phyloP scores from a whole-genome alignment of 1,140 invertebrate genomes.

The Copidosoma floridanum region DNA sequence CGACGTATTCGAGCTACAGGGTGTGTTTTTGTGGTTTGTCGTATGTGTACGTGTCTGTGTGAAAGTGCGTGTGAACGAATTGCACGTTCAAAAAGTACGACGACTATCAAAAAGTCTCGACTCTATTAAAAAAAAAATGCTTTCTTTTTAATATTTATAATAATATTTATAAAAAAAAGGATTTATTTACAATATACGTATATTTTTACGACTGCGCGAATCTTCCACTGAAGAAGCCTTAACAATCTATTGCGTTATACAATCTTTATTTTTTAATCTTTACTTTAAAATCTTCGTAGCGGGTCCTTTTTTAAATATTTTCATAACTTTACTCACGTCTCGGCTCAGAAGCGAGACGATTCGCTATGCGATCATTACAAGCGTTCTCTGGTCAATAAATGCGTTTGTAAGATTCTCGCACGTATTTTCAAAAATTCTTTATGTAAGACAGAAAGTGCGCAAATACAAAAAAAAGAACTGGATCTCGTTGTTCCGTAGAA shows the following conservation, averaged over 20 bases:
- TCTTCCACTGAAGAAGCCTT: conserved; percentile 27
- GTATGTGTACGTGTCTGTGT: not conserved
- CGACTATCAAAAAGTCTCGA: too few relatives aligned
- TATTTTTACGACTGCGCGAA: conserved; percentile 20
- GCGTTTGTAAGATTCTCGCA: conserved; percentile 21
- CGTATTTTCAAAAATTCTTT: conserved; percentile 12
- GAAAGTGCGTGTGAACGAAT: conserved; percentile 10
- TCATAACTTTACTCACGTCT: conserved; percentile 2
- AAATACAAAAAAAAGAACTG: conserved; percentile 16
- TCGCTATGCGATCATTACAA: conserved; percentile 15
- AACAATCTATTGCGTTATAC: conserved; percentile 19
- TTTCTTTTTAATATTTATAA: conserved; percentile 7
- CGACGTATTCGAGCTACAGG: conserved; percentile 27
- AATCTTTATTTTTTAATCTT: conserved; percentile 6
- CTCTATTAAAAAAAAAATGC: conserved; percentile 1
- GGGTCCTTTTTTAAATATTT: not conserved
- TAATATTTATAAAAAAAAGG: conserved; percentile 14
- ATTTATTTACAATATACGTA: conserved; percentile 24
- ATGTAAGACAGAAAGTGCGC: conserved; percentile 18
- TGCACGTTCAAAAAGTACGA: conserved; percentile 20
- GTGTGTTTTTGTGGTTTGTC: conserved; percentile 1
- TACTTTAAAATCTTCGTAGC: not conserved
- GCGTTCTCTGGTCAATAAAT: conserved; percentile 14
- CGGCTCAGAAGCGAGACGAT: conserved; percentile 1
- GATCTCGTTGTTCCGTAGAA: too few relatives aligned